Evolutionary conservation across 1,140 invertebrate species (phyloP), one percentile per base, ranked within the genome.

Genomic region (Apis laboriosa): DNA sequence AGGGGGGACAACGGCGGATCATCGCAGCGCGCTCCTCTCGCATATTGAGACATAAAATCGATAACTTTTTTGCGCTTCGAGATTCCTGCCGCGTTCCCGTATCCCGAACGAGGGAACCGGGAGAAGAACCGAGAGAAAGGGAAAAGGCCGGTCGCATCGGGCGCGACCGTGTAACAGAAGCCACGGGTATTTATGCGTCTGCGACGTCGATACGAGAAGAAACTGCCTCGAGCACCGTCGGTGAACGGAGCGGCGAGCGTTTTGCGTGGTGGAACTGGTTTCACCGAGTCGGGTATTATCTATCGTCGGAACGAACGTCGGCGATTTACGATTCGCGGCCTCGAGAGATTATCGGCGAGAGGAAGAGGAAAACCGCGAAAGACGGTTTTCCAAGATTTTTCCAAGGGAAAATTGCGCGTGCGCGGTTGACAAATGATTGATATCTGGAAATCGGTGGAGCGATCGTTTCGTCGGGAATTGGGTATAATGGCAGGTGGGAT

Each of bases 41-140:
- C 77, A 80, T 90, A 90, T 90, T 90, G 83, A 90, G 89, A 90
- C 86, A 76, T 90, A 87, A 90, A 90, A 90, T 90, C 88, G 72
- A 88, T 90, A 82, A 83, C 79, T 90, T 90, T 34, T 90, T 90
- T 90, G 79, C 75, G 61, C 60, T 84, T 86, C 34, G 34, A 43
- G 34, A 84, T 73, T 24, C 71, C 67, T 15, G 72, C 67, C 64
- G 21, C 63, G 53, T 79, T 63, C 9, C 74, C 43, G 49, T 11
- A 34, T 49, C 34, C 28, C 53, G 55, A 60, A 21, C 53, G 64
- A 21, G 74, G 43, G 12, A 60, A 55, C 24, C 13, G 68, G 13
- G n/a, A 2, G n/a, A 0, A 51, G 24, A 49, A 49, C 9, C 4
- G 21, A 12, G n/a, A 2, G n/a, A 0, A 51, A 8, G 24, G 43